Evolutionary conservation across 1,140 invertebrate genomes (phyloP).

Genomic region (Oppia nitens): DNA sequence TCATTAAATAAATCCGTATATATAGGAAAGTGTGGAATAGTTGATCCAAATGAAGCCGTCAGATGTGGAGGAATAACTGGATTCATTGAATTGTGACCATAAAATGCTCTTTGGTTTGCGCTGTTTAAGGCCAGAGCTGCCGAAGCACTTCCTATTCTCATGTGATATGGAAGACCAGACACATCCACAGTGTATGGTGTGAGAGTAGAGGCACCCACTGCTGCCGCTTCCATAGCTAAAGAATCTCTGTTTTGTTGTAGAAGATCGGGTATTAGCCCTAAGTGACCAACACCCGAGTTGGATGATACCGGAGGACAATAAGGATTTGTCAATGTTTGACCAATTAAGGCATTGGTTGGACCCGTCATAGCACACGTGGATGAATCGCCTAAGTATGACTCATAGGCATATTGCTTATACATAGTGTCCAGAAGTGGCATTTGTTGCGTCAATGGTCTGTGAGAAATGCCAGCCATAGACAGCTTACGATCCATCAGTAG

Average conservation of each 20-base stretch:
- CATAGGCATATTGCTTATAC: neutral
- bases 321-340: neutral
- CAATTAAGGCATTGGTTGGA: neutral
- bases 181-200: slow-evolving; percentile 7
- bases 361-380: neutral
- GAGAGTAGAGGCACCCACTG: neutral
- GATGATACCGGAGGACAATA: neutral
- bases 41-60: neutral
- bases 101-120: slow-evolving; percentile 4
- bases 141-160: slow-evolving; percentile 12
- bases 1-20: neutral
- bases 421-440: slow-evolving; percentile 3
- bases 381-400: neutral
- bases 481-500: slow-evolving; percentile 5
- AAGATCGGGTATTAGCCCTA: neutral
- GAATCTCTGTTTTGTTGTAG: neutral
- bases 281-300: neutral
- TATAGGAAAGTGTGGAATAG: neutral
- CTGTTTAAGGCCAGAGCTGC: slow-evolving; percentile 13
- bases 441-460: neutral
- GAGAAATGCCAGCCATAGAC: neutral
- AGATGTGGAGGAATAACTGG: neutral
- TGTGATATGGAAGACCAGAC: slow-evolving; percentile 11
- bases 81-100: neutral
- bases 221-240: neutral